Conservation (phyloP, 2,113 vertebrate genomes). For the Oryzias melastigma region DNA sequence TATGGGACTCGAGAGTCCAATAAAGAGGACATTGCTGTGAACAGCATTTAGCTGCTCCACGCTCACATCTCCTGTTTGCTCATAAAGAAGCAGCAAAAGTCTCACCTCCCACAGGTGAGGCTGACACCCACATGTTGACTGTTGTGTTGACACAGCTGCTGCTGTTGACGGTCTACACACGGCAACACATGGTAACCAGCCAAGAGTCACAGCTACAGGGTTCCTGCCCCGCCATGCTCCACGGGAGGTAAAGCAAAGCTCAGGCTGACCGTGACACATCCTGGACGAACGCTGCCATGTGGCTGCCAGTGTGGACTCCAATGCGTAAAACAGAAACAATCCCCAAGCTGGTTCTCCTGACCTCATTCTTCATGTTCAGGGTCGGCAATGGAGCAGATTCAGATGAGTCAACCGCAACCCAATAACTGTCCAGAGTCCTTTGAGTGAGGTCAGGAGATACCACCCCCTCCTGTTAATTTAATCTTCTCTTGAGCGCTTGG, state of each 20-base stretch:
- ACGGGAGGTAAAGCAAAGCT: not conserved
- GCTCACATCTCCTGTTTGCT: not conserved
- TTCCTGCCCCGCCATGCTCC: slow-evolving; percentile 3
- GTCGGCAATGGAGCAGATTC: slow-evolving; percentile 6
- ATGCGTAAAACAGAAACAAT: not conserved
- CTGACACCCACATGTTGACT: slow-evolving; percentile 36
- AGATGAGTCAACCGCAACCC: slow-evolving; percentile 22
- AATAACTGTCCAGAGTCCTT: slow-evolving; percentile 18
- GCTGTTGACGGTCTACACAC: slow-evolving; percentile 45
- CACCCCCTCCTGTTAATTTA: slow-evolving; percentile 17
- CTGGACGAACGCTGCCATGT: not conserved
- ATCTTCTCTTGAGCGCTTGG: slow-evolving; percentile 30
- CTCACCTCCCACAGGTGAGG: slow-evolving; percentile 59
- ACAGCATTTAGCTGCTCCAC: slow-evolving; percentile 7
- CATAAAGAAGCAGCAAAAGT: slow-evolving; percentile 48
- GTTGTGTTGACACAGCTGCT: slow-evolving; percentile 70
- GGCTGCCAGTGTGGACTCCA: not conserved
- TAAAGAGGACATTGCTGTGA: slow-evolving; percentile 24
- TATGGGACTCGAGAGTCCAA: slow-evolving; percentile 34
- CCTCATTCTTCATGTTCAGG: not conserved
- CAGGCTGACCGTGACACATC: not conserved
- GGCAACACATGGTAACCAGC: slow-evolving; percentile 26
- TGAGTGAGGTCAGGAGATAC: slow-evolving; percentile 41
- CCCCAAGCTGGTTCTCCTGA: not conserved
- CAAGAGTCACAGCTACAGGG: slow-evolving; percentile 9